These are phyloP conservation scores for Cinara cedri DNA, from an alignment of 2,888 invertebrate species.

Conservation along the genomic window DNA sequence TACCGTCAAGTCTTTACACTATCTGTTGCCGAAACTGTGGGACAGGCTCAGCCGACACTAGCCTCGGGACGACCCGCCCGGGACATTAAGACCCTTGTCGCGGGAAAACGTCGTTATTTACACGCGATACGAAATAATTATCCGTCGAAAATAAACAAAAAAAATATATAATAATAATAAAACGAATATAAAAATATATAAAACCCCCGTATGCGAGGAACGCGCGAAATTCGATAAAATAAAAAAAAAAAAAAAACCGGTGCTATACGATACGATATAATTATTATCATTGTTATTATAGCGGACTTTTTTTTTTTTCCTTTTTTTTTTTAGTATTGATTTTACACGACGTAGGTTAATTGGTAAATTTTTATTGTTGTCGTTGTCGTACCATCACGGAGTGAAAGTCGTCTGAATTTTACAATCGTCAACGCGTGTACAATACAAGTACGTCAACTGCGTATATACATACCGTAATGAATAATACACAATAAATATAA, in stretches of 20 bases:
- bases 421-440: not conserved
- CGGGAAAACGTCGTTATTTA: too few relatives aligned
- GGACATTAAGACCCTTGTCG: too few relatives aligned
- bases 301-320: too few relatives aligned
- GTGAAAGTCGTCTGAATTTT: constrained; percentile 49
- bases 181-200: not conserved
- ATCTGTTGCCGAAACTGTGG: constrained; percentile 23
- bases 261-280: not conserved
- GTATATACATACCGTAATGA: too few relatives aligned
- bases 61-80: too few relatives aligned
- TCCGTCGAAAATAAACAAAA: too few relatives aligned
- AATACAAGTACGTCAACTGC: constrained; percentile 8
- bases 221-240: not conserved
- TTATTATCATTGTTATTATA: not conserved
- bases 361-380: not conserved
- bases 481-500: too few relatives aligned
- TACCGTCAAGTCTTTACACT: constrained; percentile 22
- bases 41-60: not conserved
- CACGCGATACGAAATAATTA: too few relatives aligned
- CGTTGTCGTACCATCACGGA: too few relatives aligned
- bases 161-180: too few relatives aligned
- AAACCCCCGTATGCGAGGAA: not conserved
- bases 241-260: not conserved
- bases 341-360: not conserved
- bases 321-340: not conserved